Evolutionary conservation across 2,113 vertebrate genomes (phyloP).

Genomic region (Condylura cristata): DNA sequence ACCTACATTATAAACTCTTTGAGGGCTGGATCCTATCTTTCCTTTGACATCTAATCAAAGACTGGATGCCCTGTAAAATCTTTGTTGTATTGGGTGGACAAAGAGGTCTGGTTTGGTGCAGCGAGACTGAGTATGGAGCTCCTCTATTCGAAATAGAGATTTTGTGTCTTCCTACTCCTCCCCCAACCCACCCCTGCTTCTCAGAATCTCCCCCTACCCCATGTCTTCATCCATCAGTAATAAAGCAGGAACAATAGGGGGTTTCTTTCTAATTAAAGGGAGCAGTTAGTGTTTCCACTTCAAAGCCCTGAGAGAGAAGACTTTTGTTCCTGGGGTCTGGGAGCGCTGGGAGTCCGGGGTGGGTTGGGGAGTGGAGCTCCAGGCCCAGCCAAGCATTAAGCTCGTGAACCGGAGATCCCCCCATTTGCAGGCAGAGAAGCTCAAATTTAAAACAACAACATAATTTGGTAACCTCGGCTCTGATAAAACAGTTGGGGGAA

Average conservation of each 20-base stretch:
- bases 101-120: background rate
- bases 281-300: slow-evolving; percentile 90
- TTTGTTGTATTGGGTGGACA: background rate
- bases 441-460: slow-evolving; percentile 81
- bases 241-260: slow-evolving; percentile 87
- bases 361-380: slow-evolving; percentile 83
- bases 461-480: slow-evolving; percentile 79
- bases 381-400: slow-evolving; percentile 86
- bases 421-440: slow-evolving; percentile 74
- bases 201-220: slow-evolving; percentile 57
- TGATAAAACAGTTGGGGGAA: slow-evolving; percentile 81
- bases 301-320: slow-evolving; percentile 87
- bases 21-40: background rate
- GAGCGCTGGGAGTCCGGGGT: slow-evolving; percentile 64
- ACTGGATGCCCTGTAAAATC: background rate
- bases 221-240: slow-evolving; percentile 84
- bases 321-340: slow-evolving; percentile 84
- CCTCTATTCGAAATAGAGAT: background rate
- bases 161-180: background rate
- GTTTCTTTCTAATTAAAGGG: slow-evolving; percentile 88
- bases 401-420: slow-evolving; percentile 84
- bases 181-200: slow-evolving; percentile 32
- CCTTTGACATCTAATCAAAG: background rate
- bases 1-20: background rate
- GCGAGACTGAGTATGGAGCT: background rate